Evolutionary conservation across 2,888 invertebrate species (phyloP).

Genomic region (Eucriotettix oculatus): DNA sequence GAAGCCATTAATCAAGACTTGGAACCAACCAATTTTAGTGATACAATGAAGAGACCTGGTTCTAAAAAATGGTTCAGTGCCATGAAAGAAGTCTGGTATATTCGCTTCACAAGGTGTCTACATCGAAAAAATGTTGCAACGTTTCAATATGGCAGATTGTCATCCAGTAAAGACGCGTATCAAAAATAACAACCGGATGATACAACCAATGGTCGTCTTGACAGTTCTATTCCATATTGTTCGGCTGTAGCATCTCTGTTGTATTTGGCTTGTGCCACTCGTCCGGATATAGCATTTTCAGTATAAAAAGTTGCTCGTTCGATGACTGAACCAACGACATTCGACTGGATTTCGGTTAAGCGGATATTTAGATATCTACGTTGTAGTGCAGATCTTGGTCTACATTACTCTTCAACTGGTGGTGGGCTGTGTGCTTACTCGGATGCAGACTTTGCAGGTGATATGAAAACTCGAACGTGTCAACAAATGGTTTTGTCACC

Average conservation of each 20-base stretch:
- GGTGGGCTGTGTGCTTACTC: not conserved
- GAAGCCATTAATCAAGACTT: too few species aligned
- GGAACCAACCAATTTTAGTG: too few species aligned
- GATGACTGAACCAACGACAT: not conserved
- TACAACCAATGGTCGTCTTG: not conserved
- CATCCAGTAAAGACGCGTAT: not conserved
- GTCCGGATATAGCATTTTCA: conserved; percentile 14
- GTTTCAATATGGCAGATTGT: not conserved
- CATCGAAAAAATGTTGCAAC: not conserved
- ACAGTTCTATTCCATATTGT: not conserved
- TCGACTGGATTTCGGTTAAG: too few species aligned
- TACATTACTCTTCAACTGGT: not conserved
- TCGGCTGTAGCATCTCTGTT: conserved; percentile 6
- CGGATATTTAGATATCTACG: not conserved
- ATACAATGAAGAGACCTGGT: too few species aligned
- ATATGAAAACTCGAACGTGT: not conserved
- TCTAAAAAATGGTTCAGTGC: too few species aligned
- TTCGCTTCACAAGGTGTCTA: too few species aligned
- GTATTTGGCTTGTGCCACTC: conserved; percentile 14
- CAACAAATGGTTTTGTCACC: conserved; percentile 1
- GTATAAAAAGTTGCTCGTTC: conserved; percentile 14
- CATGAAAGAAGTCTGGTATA: too few species aligned
- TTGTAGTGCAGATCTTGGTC: not conserved
- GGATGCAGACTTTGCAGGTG: not conserved
- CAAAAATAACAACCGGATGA: not conserved